These are phyloP conservation scores for Cairina moschata DNA, from an alignment of 2,113 vertebrate genomes.

Conservation along the genomic window DNA sequence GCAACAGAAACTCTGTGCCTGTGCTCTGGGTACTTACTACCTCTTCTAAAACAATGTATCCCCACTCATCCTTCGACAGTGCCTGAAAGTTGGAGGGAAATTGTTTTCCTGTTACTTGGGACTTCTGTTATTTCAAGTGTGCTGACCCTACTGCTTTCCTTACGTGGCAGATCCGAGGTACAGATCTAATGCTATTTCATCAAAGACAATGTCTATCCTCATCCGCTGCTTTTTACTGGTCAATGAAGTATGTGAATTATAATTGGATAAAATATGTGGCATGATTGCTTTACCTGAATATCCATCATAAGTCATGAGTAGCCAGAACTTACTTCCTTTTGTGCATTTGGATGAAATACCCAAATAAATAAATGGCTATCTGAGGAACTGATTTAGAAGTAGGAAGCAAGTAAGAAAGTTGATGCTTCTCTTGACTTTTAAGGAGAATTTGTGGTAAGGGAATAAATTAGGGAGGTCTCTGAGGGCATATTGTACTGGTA, in stretches of 20 bases:
- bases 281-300: neutral
- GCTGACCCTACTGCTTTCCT: neutral
- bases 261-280: conserved; percentile 6
- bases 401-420: neutral
- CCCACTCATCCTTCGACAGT: neutral
- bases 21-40: neutral
- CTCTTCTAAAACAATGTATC: neutral
- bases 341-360: neutral
- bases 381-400: neutral
- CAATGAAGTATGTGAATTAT: neutral
- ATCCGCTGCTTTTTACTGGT: neutral
- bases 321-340: neutral
- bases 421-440: neutral
- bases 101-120: neutral
- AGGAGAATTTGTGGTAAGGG: neutral
- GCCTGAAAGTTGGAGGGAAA: neutral
- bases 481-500: neutral
- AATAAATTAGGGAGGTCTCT: neutral
- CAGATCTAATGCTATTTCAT: neutral
- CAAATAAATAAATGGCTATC: neutral
- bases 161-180: neutral
- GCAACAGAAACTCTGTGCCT: neutral
- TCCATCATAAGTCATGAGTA: neutral
- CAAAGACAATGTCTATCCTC: neutral
- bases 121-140: neutral